Base-by-base conservation (phyloP, 2,797 vertebrate species). In the Crenuchus spilurus region DNA sequence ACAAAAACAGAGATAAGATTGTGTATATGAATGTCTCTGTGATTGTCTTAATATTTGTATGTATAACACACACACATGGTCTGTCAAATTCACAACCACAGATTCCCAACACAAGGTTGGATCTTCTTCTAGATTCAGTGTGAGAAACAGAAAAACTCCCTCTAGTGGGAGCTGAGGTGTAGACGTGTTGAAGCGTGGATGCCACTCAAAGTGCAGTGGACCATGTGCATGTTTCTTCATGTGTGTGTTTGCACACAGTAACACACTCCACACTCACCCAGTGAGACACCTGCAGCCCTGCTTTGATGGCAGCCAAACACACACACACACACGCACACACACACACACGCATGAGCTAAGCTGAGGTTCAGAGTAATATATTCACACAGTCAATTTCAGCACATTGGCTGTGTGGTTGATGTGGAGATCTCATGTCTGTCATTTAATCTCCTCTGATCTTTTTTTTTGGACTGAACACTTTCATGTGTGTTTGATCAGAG, bases 101-200 rank as follows among this genome's bases (percentile, higher is more conserved):
- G 7, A 31, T 18, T 16, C n/a, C 7, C n/a, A n/a, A 11, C 1
- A 4, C 16, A 46, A 7, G n/a, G 24, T 6, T 46, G n/a, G 39
- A 63, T 30, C 26, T n/a, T 46, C n/a, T 20, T 20, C 83, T 87
- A 90, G 86, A 89, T 80, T 80, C 82, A 78, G 57, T 63, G 83
- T 41, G 20, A 37, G 51, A 30, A 52, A 20, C 39, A 44, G 10
- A 72, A 16, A 33, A 65, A 48, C 52, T 66, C 62, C 22, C 30
- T 66, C 71, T 65, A 44, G 37, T 52, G 30, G 22, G 5, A 60
- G 22, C 14, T 44, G 31, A 31, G 4, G 37, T 35, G 28, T 55
- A 74, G 37, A 26, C 4, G 6, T 61, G 33, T 4, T 31, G 33
- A 28, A 46, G 52, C 9, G 48, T 72, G 75, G 20, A 28, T 67